Conservation (phyloP, 2,797 vertebrate genomes). For the Hydrocynus forskahlii region DNA sequence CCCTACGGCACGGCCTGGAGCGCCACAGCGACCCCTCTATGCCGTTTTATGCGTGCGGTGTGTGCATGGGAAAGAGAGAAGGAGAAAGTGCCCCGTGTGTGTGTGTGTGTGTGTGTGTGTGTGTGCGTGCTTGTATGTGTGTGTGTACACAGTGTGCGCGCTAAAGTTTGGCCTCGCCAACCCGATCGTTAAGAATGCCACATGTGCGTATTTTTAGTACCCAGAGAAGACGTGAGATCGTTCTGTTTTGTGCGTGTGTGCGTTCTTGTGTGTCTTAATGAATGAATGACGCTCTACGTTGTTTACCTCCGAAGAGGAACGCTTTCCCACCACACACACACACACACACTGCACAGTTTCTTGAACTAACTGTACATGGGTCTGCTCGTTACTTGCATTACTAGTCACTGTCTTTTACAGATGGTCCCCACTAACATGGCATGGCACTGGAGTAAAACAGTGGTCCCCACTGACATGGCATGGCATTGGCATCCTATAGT, state of each 20-base stretch:
- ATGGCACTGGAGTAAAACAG: too few species aligned
- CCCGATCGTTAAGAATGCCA: conserved; percentile 72
- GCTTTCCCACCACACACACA: too few species aligned
- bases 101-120: conserved; percentile 23
- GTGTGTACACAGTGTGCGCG: conserved; percentile 41
- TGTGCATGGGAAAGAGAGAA: conserved; percentile 44
- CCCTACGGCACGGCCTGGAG: conserved; percentile 23
- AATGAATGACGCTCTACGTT: conserved; percentile 39
- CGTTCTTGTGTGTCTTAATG: not conserved
- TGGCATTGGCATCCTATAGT: too few species aligned
- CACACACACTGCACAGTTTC: too few species aligned
- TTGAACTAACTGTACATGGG: too few species aligned
- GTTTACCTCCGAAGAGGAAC: conserved; percentile 35
- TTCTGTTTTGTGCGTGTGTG: conserved; percentile 49
- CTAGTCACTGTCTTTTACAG: too few species aligned
- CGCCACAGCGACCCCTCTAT: conserved; percentile 59
- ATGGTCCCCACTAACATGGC: not conserved
- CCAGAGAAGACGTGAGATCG: conserved; percentile 55
- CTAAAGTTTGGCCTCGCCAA: conserved; percentile 64
- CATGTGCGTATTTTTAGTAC: conserved; percentile 67
- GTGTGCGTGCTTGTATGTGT: conserved; percentile 46
- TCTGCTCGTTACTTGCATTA: too few species aligned
- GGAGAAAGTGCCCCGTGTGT: conserved; percentile 46
- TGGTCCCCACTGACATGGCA: too few species aligned
- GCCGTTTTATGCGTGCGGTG: conserved; percentile 52